These are phyloP conservation scores for Agelas oroides DNA, from an alignment of 37 sponge, comb jelly and placozoan genomes.

Conservation along the genomic window DNA sequence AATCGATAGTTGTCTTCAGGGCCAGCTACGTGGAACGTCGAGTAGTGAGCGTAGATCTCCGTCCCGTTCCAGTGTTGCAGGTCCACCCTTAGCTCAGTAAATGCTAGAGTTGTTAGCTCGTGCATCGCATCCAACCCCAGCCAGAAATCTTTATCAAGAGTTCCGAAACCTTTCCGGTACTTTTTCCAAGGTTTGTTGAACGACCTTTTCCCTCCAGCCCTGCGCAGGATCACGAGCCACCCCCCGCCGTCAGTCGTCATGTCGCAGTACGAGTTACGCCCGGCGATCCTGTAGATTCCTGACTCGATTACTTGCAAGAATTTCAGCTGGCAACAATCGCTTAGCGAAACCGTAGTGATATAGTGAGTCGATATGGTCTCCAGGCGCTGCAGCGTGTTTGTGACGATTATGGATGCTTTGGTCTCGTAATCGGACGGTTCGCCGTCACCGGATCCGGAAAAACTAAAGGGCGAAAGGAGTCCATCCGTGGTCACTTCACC, in stretches of 20 bases:
- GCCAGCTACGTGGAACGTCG: conserved; percentile 15
- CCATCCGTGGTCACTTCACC: no score
- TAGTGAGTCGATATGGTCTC: neutral
- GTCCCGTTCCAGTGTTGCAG: conserved; percentile 36
- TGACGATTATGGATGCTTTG: no score
- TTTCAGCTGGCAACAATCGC: conserved; percentile 45
- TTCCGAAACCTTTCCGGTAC: conserved; percentile 54
- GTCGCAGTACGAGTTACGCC: conserved; percentile 39
- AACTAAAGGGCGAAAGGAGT: no score
- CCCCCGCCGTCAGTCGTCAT: conserved; percentile 64
- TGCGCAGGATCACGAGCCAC: conserved; percentile 62
- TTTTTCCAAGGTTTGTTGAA: conserved; percentile 28
- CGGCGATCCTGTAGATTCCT: conserved; percentile 12
- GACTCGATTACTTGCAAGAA: neutral
- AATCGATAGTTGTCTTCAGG: conserved; percentile 10
- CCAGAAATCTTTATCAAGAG: conserved; percentile 49
- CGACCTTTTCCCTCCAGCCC: neutral
- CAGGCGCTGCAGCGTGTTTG: no score
- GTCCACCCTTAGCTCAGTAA: conserved; percentile 40
- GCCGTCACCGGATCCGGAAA: no score
- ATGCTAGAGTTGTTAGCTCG: conserved; percentile 2
- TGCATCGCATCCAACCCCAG: conserved; percentile 46
- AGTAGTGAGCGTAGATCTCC: conserved; percentile 25
- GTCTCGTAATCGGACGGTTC: no score
- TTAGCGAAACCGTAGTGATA: neutral